Conservation (phyloP, 2,888 invertebrate species). For the Heliconius ismenius region DNA sequence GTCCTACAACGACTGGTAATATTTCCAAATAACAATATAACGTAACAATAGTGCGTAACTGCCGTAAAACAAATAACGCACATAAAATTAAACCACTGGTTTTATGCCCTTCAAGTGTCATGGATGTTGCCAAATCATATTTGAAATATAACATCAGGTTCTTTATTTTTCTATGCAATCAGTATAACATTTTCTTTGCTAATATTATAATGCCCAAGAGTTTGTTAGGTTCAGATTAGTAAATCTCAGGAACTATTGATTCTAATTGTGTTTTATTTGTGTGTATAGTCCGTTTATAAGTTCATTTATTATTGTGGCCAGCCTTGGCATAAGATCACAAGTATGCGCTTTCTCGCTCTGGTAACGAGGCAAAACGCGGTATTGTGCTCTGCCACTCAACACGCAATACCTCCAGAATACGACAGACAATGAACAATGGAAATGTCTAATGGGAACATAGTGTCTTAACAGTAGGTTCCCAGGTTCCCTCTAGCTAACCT, state of each 20-base stretch:
- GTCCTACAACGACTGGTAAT: background rate
- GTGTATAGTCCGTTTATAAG: background rate
- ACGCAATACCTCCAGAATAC: no score
- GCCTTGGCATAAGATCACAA: no score
- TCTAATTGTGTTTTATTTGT: background rate
- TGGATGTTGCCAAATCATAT: conserved; percentile 7
- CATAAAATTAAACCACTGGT: conserved; percentile 8
- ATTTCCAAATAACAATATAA: background rate
- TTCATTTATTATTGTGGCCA: no score
- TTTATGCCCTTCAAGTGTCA: background rate
- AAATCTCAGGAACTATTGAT: background rate
- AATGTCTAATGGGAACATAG: no score
- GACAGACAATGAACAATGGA: no score
- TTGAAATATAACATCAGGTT: background rate
- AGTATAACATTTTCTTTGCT: background rate
- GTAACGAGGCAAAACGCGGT: no score
- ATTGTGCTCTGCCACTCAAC: no score
- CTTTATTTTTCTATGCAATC: background rate
- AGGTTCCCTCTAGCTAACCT: no score
- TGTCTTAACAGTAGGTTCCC: no score
- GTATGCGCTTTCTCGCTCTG: no score
- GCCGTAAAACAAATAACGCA: background rate
- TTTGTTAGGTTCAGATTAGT: background rate
- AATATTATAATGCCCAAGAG: background rate
- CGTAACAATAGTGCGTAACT: background rate